These are phyloP conservation scores for Temnothorax ravouxi DNA, from an alignment of 2,888 invertebrate species.

Conservation along the genomic window DNA sequence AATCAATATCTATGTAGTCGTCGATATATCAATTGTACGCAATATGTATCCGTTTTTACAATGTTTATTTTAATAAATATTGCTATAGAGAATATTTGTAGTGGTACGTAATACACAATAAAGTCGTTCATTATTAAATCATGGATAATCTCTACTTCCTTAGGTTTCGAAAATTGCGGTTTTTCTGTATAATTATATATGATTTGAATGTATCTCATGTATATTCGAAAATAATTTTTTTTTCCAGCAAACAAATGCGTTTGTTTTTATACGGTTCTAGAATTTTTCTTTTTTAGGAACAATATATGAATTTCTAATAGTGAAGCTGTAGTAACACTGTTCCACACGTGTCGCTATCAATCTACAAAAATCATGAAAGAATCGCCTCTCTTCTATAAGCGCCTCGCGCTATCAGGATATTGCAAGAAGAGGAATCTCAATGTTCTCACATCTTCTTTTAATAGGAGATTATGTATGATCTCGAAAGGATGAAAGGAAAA, in stretches of 20 bases:
- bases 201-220: not conserved
- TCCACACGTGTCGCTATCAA: not conserved
- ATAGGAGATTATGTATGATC: constrained; percentile 24
- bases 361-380: constrained; percentile 15
- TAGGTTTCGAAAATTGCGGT: constrained; percentile 23
- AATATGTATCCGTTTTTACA: constrained; percentile 73
- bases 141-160: constrained; percentile 55
- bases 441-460: not conserved
- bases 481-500: constrained; percentile 49
- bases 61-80: constrained; percentile 82
- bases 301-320: not conserved
- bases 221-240: constrained; percentile 22
- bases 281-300: not conserved
- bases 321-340: not conserved
- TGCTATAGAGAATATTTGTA: constrained; percentile 77
- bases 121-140: constrained; percentile 71
- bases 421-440: constrained; percentile 32
- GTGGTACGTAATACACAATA: constrained; percentile 80
- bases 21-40: constrained; percentile 60
- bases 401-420: not conserved
- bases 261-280: not conserved
- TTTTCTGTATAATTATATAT: not conserved
- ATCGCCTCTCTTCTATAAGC: not conserved
- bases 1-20: not conserved
- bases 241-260: not conserved